A percentile compares a stretch with the other conserved stretches of the same genome.
phyloP scores from a whole-genome alignment of 2,797 vertebrate genomes.

The Intellagama lesueurii region DNA sequence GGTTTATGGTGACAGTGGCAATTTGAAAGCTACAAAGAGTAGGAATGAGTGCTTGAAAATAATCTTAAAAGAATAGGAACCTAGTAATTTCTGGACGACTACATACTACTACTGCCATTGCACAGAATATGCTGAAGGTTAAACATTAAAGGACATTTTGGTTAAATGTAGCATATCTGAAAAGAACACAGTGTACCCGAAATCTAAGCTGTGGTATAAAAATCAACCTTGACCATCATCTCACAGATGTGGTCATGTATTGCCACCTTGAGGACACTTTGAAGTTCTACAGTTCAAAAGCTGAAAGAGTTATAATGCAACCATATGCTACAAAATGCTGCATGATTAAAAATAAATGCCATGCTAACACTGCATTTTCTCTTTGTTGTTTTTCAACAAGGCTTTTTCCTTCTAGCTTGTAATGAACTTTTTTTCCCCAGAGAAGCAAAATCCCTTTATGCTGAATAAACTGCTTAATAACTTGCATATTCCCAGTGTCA shows the following conservation, averaged over 20 bases:
- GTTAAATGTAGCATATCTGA: not conserved
- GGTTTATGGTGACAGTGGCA: not conserved
- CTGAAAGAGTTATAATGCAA: not conserved
- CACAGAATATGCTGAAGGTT: rapidly evolving
- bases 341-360: not conserved
- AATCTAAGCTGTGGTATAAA: conserved; percentile 15
- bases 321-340: not conserved
- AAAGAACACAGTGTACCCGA: conserved; percentile 24
- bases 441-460: conserved; percentile 1
- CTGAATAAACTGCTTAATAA: conserved; percentile 3
- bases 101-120: not conserved
- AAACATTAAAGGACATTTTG: not conserved
- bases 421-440: conserved; percentile 9
- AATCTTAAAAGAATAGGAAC: not conserved
- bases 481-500: not conserved
- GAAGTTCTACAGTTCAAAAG: conserved; percentile 38
- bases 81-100: not conserved
- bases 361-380: not conserved
- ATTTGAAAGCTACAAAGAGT: not conserved
- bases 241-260: conserved; percentile 29
- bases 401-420: conserved; percentile 6
- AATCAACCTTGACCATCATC: not conserved
- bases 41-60: not conserved
- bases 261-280: conserved; percentile 66
- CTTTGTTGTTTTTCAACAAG: conserved; percentile 20